Percentiles rank a stretch among this genome's conserved stretches.
phyloP scores from a whole-genome alignment of 2,888 invertebrate species.

The Pterobdella sp. region DNA sequence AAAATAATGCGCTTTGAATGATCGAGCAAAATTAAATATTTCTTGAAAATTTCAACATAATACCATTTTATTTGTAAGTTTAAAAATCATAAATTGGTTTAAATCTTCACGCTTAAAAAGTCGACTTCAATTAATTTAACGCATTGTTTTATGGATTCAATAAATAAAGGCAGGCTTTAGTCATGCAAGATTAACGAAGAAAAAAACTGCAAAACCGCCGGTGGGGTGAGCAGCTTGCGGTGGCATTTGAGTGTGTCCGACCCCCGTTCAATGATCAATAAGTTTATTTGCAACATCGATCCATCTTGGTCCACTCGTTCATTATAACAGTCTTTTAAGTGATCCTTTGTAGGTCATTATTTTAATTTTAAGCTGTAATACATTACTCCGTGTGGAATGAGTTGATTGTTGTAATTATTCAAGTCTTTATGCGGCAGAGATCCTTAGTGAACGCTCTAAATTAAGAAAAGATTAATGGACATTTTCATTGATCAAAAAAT shows the following conservation, averaged over 20 bases:
- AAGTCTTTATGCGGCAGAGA: constrained; percentile 7
- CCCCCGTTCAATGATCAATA: constrained; percentile 11
- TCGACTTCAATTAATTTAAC: constrained; percentile 11
- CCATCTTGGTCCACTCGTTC: constrained; percentile 4
- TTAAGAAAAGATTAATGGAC: background rate
- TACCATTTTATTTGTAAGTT: background rate
- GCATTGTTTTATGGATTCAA: background rate
- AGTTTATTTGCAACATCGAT: constrained; percentile 12
- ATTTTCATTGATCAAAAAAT: background rate
- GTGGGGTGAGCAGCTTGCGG: background rate
- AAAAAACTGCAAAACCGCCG: too few species aligned
- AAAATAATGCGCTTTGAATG: background rate
- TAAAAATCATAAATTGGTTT: background rate
- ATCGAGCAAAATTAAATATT: background rate
- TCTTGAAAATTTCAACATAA: background rate
- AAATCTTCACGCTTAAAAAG: background rate
- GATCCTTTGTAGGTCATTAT: background rate
- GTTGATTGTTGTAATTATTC: constrained; percentile 2
- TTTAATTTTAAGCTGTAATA: background rate
- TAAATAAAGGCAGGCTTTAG: background rate
- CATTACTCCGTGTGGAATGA: background rate
- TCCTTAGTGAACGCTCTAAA: constrained; percentile 6
- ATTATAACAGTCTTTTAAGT: background rate
- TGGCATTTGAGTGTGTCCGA: background rate
- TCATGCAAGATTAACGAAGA: constrained; percentile 14